These are phyloP conservation scores for Periparus ater DNA, from an alignment of 2,797 vertebrate genomes.

Conservation along the genomic window DNA sequence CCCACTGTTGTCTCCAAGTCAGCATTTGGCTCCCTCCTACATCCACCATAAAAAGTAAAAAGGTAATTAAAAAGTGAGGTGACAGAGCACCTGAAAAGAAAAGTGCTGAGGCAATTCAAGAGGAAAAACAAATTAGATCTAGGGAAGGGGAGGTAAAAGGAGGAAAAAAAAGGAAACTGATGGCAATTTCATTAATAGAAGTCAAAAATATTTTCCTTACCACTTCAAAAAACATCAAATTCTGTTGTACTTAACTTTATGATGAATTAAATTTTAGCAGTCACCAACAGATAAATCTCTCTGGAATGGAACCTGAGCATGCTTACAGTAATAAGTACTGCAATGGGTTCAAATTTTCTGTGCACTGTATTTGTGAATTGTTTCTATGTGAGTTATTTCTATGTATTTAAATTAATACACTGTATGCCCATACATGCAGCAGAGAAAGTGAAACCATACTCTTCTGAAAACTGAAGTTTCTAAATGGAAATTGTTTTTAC, in stretches of 20 bases:
- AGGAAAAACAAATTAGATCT: not conserved
- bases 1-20: not conserved
- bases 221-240: not conserved
- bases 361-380: not conserved
- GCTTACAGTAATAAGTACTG: not conserved
- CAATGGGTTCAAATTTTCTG: not conserved
- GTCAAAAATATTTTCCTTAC: not conserved
- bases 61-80: not conserved
- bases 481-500: constrained; percentile 14
- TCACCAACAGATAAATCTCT: not conserved
- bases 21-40: not conserved
- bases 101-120: not conserved
- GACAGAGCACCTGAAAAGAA: not conserved
- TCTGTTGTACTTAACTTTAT: not conserved
- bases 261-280: not conserved
- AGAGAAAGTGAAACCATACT: not conserved
- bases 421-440: not conserved
- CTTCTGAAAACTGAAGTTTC: not conserved
- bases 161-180: not conserved
- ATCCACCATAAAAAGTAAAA: not conserved
- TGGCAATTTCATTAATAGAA: not conserved
- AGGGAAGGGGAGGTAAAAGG: not conserved
- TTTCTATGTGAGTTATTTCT: too few relatives aligned
- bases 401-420: not conserved
- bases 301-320: not conserved